A percentile compares a stretch with the other conserved stretches of the same genome.
Evolutionary conservation across 1,140 invertebrate genomes (phyloP).

Genomic region (Papilio helenus): DNA sequence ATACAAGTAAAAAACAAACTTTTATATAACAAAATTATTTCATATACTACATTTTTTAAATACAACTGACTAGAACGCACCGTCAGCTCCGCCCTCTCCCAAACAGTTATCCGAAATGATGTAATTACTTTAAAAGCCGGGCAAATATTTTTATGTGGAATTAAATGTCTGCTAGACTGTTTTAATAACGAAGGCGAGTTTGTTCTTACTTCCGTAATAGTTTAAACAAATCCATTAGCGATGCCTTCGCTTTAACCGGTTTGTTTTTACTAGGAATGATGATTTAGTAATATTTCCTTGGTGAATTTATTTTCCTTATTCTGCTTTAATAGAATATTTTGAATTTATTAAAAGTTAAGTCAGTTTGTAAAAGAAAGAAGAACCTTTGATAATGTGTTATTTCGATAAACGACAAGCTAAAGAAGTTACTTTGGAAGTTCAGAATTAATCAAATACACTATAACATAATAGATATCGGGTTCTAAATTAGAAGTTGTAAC

Average conservation of each 20-base stretch:
- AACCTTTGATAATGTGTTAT: no score
- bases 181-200: constrained; percentile 49
- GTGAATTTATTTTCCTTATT: neutral
- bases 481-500: no score
- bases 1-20: neutral
- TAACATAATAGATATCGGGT: no score
- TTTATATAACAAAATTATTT: no score
- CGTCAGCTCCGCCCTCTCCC: constrained; percentile 42
- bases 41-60: neutral
- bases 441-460: no score
- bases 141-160: constrained; percentile 73
- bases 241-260: constrained; percentile 37
- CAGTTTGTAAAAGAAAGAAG: no score
- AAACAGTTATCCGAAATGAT: constrained; percentile 56
- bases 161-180: constrained; percentile 53
- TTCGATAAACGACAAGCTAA: no score
- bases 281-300: constrained; percentile 12
- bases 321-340: neutral
- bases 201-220: constrained; percentile 50
- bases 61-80: constrained; percentile 38
- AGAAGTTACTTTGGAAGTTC: no score
- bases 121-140: constrained; percentile 74
- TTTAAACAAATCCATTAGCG: constrained; percentile 65
- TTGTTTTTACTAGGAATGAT: constrained; percentile 38
- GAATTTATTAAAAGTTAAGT: no score